These are phyloP conservation scores for Cremastobaeus sp. DNA, from an alignment of 2,888 invertebrate species.

Conservation along the genomic window DNA sequence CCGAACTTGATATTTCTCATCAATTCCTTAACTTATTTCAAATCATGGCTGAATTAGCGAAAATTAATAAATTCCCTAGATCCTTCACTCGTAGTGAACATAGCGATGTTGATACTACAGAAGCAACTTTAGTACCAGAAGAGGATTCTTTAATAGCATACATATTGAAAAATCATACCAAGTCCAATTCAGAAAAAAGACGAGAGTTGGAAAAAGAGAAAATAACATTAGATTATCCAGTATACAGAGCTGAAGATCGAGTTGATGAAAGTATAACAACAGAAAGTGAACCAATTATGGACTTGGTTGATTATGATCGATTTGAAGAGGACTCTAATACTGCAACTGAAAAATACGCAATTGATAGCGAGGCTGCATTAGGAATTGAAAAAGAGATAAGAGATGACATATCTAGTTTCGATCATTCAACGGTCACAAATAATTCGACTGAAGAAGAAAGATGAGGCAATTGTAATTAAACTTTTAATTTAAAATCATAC, in stretches of 20 bases:
- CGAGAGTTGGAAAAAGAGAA: constrained; percentile 8
- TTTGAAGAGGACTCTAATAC: too few relatives aligned
- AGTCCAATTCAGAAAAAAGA: constrained; percentile 1
- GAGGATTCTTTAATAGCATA: constrained; percentile 22
- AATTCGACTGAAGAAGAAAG: too few relatives aligned
- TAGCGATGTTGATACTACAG: constrained; percentile 38
- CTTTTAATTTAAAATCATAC: too few relatives aligned
- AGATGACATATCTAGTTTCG: too few relatives aligned
- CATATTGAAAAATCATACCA: constrained; percentile 8
- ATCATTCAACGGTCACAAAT: too few relatives aligned
- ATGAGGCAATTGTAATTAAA: too few relatives aligned
- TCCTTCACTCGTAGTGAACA: constrained; percentile 58
- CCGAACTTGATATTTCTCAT: constrained; percentile 35
- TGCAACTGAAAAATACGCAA: too few relatives aligned
- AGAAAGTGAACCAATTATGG: too few relatives aligned
- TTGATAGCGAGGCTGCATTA: too few relatives aligned
- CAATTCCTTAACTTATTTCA: constrained; percentile 60
- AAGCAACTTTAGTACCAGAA: constrained; percentile 24
- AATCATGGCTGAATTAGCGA: constrained; percentile 65
- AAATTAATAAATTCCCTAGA: constrained; percentile 63
- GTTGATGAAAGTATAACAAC: too few relatives aligned
- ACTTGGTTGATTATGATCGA: too few relatives aligned
- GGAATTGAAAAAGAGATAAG: too few relatives aligned
- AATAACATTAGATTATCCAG: constrained; percentile 22
- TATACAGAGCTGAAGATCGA: constrained; percentile 20